Conservation (phyloP, 2,888 invertebrate species). For the Noctua janthe region DNA sequence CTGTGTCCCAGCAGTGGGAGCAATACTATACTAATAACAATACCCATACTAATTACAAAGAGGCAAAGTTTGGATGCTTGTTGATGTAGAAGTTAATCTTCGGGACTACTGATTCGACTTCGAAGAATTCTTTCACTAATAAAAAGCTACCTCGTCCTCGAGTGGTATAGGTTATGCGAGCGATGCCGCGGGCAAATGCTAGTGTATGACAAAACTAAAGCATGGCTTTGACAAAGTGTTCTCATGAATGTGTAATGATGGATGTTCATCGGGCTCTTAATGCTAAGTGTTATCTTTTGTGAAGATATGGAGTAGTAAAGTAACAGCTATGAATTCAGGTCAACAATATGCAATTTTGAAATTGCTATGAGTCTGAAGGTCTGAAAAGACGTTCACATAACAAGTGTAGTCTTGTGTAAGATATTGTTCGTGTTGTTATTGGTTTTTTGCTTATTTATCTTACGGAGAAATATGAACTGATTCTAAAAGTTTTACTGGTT, state of each 20-base stretch:
- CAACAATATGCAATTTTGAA: conserved; percentile 54
- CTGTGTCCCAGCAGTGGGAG: not conserved
- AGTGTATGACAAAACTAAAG: conserved; percentile 2
- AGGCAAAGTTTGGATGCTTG: not conserved
- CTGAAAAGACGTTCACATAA: conserved; percentile 5
- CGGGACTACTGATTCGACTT: not conserved
- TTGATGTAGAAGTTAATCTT: not conserved
- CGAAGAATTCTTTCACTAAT: not conserved
- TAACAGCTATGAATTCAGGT: conserved; percentile 51
- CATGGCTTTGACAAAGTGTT: conserved; percentile 39
- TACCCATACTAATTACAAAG: not conserved
- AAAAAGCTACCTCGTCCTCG: not conserved
- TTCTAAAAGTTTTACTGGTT: not conserved
- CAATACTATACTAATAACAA: not conserved
- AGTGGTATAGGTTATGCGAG: not conserved
- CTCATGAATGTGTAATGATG: conserved; percentile 32
- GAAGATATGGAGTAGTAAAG: conserved; percentile 28
- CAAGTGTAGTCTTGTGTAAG: not conserved
- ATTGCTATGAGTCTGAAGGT: conserved; percentile 37
- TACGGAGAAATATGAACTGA: not conserved
- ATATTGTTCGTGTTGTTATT: not conserved
- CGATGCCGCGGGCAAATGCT: not conserved
- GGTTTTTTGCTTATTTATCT: not conserved
- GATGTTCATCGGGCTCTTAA: conserved; percentile 45
- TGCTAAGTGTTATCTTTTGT: conserved; percentile 57